Percentiles rank a stretch among this genome's conserved stretches.
These are phyloP conservation scores for Amphipoea oculea DNA, from an alignment of 2,888 invertebrate genomes.

Conservation along the genomic window DNA sequence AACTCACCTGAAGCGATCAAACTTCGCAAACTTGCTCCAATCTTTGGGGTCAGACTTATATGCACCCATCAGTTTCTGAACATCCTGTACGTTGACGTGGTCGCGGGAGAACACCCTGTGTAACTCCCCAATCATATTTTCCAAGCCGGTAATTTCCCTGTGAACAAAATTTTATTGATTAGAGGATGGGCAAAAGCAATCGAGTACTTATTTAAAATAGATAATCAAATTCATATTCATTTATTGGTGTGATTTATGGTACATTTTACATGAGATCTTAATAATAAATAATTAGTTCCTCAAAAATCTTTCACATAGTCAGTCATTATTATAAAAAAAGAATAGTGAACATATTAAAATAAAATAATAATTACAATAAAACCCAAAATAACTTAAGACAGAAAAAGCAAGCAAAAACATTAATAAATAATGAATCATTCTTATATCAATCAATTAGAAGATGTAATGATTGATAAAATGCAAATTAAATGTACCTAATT, in stretches of 20 bases:
- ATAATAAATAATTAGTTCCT: too few relatives aligned
- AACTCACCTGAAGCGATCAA: slow-evolving; percentile 95
- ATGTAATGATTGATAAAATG: not conserved
- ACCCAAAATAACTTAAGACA: too few relatives aligned
- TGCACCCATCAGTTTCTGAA: slow-evolving; percentile 93
- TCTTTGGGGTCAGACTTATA: slow-evolving; percentile 97
- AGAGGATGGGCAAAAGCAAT: not conserved
- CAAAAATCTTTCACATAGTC: too few relatives aligned
- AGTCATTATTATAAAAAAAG: too few relatives aligned
- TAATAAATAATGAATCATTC: too few relatives aligned
- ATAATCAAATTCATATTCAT: too few relatives aligned
- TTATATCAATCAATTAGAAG: not conserved
- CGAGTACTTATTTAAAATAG: not conserved
- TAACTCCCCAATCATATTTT: slow-evolving; percentile 92
- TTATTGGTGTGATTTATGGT: too few relatives aligned
- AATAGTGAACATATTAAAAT: too few relatives aligned
- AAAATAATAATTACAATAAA: too few relatives aligned
- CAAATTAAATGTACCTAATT: not conserved
- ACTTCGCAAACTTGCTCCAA: slow-evolving; percentile 98
- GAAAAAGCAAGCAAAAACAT: too few relatives aligned
- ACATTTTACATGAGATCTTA: too few relatives aligned
- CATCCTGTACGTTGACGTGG: slow-evolving; percentile 97
- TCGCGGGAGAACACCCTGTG: slow-evolving; percentile 94
- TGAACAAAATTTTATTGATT: slow-evolving; percentile 43
- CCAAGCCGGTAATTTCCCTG: slow-evolving; percentile 88